Evolutionary conservation across 2,797 vertebrate species (phyloP).

Genomic region (Sebastes vulpes): DNA sequence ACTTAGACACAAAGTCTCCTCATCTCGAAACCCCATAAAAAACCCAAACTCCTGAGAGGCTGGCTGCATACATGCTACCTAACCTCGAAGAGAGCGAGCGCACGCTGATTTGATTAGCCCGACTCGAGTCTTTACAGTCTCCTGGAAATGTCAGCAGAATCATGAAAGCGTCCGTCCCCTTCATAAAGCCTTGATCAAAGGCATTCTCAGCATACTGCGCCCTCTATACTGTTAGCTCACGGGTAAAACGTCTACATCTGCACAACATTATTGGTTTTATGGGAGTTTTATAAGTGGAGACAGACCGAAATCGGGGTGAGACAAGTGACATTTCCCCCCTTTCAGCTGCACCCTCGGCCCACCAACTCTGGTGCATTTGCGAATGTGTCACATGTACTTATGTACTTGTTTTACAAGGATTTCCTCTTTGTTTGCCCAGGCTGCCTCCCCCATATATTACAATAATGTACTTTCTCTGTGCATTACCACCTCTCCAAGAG

Average conservation of each 20-base stretch:
- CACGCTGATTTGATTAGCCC: slow-evolving; percentile 72
- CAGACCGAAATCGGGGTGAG: slow-evolving; percentile 47
- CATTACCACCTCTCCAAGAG: not conserved
- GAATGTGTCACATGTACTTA: slow-evolving; percentile 23
- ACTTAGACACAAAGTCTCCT: slow-evolving; percentile 46
- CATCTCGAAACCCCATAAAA: slow-evolving; percentile 25
- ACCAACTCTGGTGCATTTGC: slow-evolving; percentile 46
- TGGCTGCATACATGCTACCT: slow-evolving; percentile 36
- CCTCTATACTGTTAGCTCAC: slow-evolving; percentile 66
- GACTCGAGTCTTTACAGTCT: slow-evolving; percentile 65
- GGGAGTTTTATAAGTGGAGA: slow-evolving; percentile 70
- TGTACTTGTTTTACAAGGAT: slow-evolving; percentile 18
- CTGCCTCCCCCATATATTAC: not conserved
- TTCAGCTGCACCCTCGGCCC: slow-evolving; percentile 42
- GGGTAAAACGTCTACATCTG: slow-evolving; percentile 76
- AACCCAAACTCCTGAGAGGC: slow-evolving; percentile 8
- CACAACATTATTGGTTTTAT: slow-evolving; percentile 76
- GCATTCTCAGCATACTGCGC: slow-evolving; percentile 78
- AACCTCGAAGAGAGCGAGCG: slow-evolving; percentile 21
- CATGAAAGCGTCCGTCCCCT: slow-evolving; percentile 70
- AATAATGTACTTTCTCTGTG: not conserved
- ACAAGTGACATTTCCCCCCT: slow-evolving; percentile 64
- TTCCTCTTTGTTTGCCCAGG: slow-evolving; percentile 23
- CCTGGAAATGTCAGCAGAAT: slow-evolving; percentile 83
- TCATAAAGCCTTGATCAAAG: slow-evolving; percentile 83